These are phyloP conservation scores for Xerus inauris DNA, from an alignment of 2,113 vertebrate species.

Conservation along the genomic window DNA sequence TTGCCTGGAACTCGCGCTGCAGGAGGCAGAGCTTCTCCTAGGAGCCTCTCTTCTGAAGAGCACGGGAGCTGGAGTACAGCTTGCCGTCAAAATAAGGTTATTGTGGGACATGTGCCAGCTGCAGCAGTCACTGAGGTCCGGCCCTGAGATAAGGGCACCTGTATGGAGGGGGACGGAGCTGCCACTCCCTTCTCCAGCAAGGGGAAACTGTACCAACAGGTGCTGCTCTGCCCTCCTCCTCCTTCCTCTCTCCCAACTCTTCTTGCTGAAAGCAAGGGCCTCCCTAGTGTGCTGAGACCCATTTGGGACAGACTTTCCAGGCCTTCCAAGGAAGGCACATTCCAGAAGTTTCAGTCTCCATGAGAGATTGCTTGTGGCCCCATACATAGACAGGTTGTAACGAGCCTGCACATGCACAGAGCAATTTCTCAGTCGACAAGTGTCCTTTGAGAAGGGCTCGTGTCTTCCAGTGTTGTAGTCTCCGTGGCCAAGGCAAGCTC, in stretches of 20 bases:
- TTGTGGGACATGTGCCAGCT: neutral
- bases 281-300: neutral
- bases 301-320: neutral
- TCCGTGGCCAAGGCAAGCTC: neutral
- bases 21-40: too few relatives aligned
- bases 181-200: neutral
- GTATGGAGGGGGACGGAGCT: neutral
- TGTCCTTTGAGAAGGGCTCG: neutral
- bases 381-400: neutral
- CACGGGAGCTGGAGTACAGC: neutral
- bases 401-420: rapidly evolving
- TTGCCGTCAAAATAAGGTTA: neutral
- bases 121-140: neutral
- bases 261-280: too few relatives aligned
- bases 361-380: neutral
- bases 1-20: too few relatives aligned
- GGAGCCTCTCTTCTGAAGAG: neutral
- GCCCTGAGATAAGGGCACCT: neutral
- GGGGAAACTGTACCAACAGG: neutral
- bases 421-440: neutral
- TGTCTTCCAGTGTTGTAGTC: neutral
- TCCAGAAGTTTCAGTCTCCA: neutral
- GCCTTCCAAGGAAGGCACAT: neutral
- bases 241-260: neutral
- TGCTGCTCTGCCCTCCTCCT: rapidly evolving